These are phyloP conservation scores for Sphaeridia pumilis DNA, from an alignment of 2,888 invertebrate species.

Conservation along the genomic window DNA sequence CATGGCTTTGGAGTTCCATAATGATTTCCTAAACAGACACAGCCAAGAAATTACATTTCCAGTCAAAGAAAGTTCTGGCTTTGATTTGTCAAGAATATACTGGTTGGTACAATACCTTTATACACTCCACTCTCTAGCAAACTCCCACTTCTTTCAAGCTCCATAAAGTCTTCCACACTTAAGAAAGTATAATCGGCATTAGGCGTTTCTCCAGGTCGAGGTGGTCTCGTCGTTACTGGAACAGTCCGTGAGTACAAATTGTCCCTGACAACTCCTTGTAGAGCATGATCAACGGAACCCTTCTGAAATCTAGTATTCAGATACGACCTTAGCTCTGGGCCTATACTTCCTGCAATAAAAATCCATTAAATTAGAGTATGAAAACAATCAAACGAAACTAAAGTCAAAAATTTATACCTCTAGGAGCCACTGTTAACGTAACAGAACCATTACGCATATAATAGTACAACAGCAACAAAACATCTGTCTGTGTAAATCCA, in stretches of 20 bases:
- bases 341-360: conserved; percentile 41
- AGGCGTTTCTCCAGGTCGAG: conserved; percentile 49
- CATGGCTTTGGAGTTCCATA: conserved; percentile 50
- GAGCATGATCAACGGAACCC: conserved; percentile 49
- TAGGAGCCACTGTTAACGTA: conserved; percentile 44
- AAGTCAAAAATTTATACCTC: conserved; percentile 43
- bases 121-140: conserved; percentile 52
- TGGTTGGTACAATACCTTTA: conserved; percentile 47
- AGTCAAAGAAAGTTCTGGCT: neutral
- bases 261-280: conserved; percentile 53
- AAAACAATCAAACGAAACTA: neutral
- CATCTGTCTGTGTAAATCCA: conserved; percentile 48
- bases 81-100: neutral
- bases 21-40: conserved; percentile 45
- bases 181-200: conserved; percentile 53
- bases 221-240: conserved; percentile 50
- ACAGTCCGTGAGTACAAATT: conserved; percentile 52
- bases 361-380: neutral
- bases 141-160: conserved; percentile 47
- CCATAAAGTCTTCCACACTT: conserved; percentile 46
- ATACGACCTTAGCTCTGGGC: conserved; percentile 46
- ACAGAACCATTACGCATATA: conserved; percentile 46
- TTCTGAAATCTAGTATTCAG: conserved; percentile 48
- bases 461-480: conserved; percentile 45
- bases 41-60: neutral